These are phyloP conservation scores for Sphaeramia orbicularis DNA, from an alignment of 2,797 vertebrate species.

Conservation along the genomic window DNA sequence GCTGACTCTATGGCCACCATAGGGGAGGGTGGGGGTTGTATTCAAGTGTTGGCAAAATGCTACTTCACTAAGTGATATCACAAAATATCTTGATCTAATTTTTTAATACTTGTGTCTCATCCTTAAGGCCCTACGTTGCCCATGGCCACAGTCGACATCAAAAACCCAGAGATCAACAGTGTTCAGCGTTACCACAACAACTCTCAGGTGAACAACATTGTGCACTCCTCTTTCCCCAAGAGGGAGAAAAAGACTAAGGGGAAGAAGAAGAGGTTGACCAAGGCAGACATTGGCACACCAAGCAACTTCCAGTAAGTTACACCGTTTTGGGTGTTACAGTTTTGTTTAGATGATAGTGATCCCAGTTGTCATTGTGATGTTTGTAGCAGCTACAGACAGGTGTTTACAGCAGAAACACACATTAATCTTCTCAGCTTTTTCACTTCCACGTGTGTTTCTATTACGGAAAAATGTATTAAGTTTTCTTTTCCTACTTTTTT, in stretches of 20 bases:
- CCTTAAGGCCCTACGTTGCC: conserved; percentile 90
- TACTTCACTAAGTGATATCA: too few relatives aligned
- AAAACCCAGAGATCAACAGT: conserved; percentile 96
- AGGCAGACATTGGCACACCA: conserved; percentile 97
- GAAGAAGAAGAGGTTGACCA: conserved; percentile 96
- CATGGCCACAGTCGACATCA: conserved; percentile 98
- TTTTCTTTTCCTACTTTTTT: conserved; percentile 8
- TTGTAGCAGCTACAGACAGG: background rate
- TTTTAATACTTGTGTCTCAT: conserved; percentile 1
- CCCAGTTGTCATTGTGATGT: background rate
- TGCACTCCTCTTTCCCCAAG: conserved; percentile 91
- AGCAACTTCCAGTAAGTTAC: conserved; percentile 97
- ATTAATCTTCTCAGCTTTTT: too few relatives aligned
- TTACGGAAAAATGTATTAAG: background rate
- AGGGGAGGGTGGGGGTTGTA: too few relatives aligned
- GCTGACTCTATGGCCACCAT: too few relatives aligned
- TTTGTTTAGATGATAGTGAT: background rate
- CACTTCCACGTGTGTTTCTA: too few relatives aligned
- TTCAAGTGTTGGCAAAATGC: too few relatives aligned
- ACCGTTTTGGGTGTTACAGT: background rate
- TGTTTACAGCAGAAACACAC: background rate
- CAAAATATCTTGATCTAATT: background rate
- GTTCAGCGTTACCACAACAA: conserved; percentile 87
- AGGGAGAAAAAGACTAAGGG: conserved; percentile 91
- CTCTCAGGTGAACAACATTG: conserved; percentile 92